phyloP scores from a whole-genome alignment of 2,797 vertebrate species.

The Vespertilio murinus region DNA sequence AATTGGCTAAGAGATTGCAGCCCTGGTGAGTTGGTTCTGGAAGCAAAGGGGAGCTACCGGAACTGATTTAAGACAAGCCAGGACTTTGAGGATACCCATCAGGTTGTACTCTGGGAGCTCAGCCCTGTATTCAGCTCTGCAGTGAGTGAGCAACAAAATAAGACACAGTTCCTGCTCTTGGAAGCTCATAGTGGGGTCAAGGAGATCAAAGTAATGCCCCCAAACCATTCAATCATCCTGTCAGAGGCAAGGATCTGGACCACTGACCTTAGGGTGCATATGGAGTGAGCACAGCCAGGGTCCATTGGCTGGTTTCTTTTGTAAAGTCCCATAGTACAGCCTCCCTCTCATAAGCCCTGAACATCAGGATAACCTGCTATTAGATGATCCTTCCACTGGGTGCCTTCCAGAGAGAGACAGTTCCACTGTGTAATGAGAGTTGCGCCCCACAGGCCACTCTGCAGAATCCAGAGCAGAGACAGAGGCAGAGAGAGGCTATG shows the following conservation, averaged over 20 bases:
- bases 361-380: constrained; percentile 53
- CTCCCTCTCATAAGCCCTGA: constrained; percentile 46
- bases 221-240: background rate
- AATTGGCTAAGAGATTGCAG: background rate
- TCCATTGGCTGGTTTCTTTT: background rate
- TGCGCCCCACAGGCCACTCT: background rate
- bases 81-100: background rate
- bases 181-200: background rate
- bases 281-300: background rate
- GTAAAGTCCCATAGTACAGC: background rate
- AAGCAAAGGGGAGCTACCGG: accelerated
- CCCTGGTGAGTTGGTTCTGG: background rate
- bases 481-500: background rate
- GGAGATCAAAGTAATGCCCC: background rate
- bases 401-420: constrained; percentile 51
- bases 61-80: background rate
- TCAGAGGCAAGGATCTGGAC: background rate
- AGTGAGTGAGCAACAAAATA: background rate
- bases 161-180: background rate
- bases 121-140: background rate
- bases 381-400: constrained; percentile 49
- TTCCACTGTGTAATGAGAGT: constrained; percentile 31
- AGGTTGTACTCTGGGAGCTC: background rate
- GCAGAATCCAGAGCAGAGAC: constrained; percentile 13
- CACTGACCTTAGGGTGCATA: background rate